Evolutionary conservation across 2,113 vertebrate genomes (phyloP).

Genomic region (Channa maculata): DNA sequence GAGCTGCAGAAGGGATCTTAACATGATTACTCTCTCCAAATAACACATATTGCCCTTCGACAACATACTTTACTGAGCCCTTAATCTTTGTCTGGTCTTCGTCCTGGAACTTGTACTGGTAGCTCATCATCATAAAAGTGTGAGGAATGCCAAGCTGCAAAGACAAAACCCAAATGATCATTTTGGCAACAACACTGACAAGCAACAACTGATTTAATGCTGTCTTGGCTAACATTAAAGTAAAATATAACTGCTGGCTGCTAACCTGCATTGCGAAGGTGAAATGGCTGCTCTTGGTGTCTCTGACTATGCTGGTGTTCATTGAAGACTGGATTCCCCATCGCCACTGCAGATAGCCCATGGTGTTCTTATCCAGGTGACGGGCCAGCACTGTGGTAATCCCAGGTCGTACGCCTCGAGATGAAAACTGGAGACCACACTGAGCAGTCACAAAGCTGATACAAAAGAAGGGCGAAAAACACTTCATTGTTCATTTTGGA

Average conservation of each 20-base stretch:
- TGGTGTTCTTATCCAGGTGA: constrained; percentile 96
- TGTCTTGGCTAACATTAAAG: background rate
- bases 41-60: constrained; percentile 3
- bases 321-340: constrained; percentile 98
- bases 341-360: constrained; percentile 98
- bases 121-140: constrained; percentile 95
- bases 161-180: constrained; percentile 32
- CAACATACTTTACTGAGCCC: constrained; percentile 93
- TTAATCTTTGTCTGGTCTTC: constrained; percentile 97
- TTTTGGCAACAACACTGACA: constrained; percentile 11
- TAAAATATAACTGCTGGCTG: constrained; percentile 21
- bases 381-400: constrained; percentile 92
- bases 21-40: background rate
- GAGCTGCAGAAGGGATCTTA: background rate
- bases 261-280: constrained; percentile 92
- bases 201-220: constrained; percentile 1
- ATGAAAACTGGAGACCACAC: constrained; percentile 94
- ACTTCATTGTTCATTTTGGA: background rate
- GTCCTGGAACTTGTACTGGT: constrained; percentile 98
- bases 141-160: constrained; percentile 95
- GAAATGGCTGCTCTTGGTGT: constrained; percentile 96
- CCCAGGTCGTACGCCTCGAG: constrained; percentile 91
- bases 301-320: constrained; percentile 96
- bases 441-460: constrained; percentile 92
- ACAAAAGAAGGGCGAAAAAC: background rate